phyloP scores from a whole-genome alignment of 2,113 vertebrate genomes.

The Corythornis madagascariensis region DNA sequence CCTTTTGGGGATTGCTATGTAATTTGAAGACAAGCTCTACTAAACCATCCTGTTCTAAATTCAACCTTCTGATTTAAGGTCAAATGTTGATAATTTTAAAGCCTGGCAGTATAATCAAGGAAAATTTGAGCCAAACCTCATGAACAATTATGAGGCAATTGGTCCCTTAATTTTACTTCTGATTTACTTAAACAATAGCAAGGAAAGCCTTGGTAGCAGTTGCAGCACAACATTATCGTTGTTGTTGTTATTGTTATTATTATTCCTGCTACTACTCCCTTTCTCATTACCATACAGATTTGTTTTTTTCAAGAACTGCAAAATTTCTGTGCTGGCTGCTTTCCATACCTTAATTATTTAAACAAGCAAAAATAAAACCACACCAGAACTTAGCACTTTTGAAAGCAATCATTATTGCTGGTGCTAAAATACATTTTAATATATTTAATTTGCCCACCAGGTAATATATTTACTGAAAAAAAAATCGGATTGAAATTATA shows the following conservation, averaged over 20 bases:
- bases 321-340: neutral
- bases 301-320: neutral
- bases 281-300: neutral
- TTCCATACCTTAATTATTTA: neutral
- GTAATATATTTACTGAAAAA: neutral
- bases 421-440: neutral
- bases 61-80: neutral
- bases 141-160: neutral
- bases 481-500: neutral
- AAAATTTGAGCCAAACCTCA: neutral
- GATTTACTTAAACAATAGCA: neutral
- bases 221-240: neutral
- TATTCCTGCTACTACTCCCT: neutral
- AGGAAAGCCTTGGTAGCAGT: neutral
- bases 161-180: conserved; percentile 16
- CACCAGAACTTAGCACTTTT: neutral
- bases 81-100: neutral
- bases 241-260: neutral
- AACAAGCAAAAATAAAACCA: conserved; percentile 15
- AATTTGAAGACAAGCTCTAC: neutral
- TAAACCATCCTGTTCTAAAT: neutral
- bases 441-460: neutral
- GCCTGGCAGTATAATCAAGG: neutral
- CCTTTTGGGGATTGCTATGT: neutral
- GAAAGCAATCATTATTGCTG: neutral